These are phyloP conservation scores for Petroica traversi DNA, from an alignment of 2,113 vertebrate species.

Conservation along the genomic window DNA sequence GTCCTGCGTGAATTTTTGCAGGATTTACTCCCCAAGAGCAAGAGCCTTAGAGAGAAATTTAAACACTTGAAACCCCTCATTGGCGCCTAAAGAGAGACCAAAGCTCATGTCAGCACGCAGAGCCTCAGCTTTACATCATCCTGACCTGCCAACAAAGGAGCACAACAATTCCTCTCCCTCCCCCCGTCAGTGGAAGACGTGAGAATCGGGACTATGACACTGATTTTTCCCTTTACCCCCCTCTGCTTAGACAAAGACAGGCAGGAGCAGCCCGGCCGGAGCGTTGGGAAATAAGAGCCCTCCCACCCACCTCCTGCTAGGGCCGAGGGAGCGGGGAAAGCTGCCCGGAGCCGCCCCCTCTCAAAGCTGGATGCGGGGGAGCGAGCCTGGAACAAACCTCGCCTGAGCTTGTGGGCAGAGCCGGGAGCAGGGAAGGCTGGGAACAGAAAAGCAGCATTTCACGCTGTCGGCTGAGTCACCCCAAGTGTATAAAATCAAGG, in stretches of 20 bases:
- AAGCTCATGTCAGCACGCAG: neutral
- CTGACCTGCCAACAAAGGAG: neutral
- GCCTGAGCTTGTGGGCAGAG: conserved; percentile 27
- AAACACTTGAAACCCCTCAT: neutral
- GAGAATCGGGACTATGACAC: neutral
- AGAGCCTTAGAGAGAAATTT: neutral
- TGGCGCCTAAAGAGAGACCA: neutral
- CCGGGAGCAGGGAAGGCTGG: conserved; percentile 8
- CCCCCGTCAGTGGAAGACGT: neutral
- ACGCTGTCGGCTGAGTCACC: conserved; percentile 47
- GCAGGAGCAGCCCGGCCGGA: neutral
- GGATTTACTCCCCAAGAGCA: neutral
- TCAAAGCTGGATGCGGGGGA: conserved; percentile 13
- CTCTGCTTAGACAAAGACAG: neutral
- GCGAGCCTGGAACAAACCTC: conserved; percentile 23
- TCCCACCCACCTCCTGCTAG: neutral
- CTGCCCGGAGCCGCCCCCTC: conserved; percentile 32
- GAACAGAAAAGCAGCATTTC: neutral
- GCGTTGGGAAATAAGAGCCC: neutral
- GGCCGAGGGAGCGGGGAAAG: neutral
- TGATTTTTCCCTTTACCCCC: neutral
- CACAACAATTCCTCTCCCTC: neutral
- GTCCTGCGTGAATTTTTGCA: neutral
- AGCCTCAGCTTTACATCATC: neutral
- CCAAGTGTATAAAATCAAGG: neutral